phyloP scores from a whole-genome alignment of 2,113 vertebrate genomes.

The Cynopterus brachyotis region DNA sequence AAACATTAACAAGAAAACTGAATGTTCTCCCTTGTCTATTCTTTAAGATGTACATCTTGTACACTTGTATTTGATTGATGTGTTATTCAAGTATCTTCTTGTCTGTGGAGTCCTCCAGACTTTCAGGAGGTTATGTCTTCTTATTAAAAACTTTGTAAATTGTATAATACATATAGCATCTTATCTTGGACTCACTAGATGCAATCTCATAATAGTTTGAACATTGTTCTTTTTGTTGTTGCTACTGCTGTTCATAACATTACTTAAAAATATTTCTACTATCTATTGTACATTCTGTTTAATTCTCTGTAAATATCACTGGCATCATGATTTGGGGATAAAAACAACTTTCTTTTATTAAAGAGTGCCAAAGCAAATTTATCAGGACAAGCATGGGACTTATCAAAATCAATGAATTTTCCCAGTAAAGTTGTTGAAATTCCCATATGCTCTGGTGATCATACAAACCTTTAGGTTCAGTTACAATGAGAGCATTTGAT shows the following conservation, averaged over 20 bases:
- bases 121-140: background rate
- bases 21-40: background rate
- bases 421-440: background rate
- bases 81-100: background rate
- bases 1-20: background rate
- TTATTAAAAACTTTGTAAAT: background rate
- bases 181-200: background rate
- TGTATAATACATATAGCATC: background rate
- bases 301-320: background rate
- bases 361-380: background rate
- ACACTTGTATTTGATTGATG: background rate
- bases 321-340: background rate
- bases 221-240: background rate
- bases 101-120: background rate
- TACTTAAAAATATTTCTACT: conserved; percentile 42
- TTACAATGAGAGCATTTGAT: background rate
- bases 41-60: background rate
- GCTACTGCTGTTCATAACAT: background rate
- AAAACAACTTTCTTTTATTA: background rate
- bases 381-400: background rate
- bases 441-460: background rate
- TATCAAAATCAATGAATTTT: conserved; percentile 20
- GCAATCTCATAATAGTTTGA: background rate
- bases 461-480: background rate
- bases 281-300: background rate